Base-by-base conservation (phyloP, 2,113 vertebrate genomes). In the Myotis yumanensis region DNA sequence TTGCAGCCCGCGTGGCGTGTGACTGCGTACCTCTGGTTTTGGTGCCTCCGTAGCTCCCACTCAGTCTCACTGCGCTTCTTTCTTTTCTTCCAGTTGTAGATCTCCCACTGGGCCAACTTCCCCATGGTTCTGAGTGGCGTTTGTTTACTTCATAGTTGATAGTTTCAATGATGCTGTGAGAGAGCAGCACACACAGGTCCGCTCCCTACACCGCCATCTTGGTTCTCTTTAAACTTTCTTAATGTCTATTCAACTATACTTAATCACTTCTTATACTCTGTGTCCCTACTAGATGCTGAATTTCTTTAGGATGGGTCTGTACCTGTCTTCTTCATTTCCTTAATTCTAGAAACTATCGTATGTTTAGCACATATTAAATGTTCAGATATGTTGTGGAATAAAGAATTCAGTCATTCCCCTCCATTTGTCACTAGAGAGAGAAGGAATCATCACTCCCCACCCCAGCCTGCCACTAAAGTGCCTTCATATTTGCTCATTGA, bases 351-450 rank as follows among this genome's bases (percentile, higher is more conserved):
- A 91, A 35, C 12, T 43, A 32, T 32, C 4, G 22, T 16, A 17
- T 73, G 12, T 71, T 83, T 76, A 85, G 12, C 28, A 43, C n/a
- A 25, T 51, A 43, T 35, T 73, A 73, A 90, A 46, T 66, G n/a
- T 88, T 88, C 28, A 51, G 20, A 32, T 82, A 64, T 75, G 11
- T 51, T 92, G 7, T 80, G 32, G n/a, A 82, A 69, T 90, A 72
- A 94, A 64, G 7, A 68, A 75, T 54, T 37, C 25, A 6, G 30
- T 86, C 4, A 66, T 66, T 57, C 10, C n/a, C 91, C 48, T 91
- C n/a, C 12, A 25, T 93, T 89, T 14, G 95, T 96, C 9, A 84
- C 40, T 62, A 48, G 30, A 90, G 71, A 85, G 30, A 35, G n/a
- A 91, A 43, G 17, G 8, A 15, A 4, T 94, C 66, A 22, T 92